Evolutionary conservation across 1,140 invertebrate species (phyloP).

Genomic region (Pseudoatta argentina): DNA sequence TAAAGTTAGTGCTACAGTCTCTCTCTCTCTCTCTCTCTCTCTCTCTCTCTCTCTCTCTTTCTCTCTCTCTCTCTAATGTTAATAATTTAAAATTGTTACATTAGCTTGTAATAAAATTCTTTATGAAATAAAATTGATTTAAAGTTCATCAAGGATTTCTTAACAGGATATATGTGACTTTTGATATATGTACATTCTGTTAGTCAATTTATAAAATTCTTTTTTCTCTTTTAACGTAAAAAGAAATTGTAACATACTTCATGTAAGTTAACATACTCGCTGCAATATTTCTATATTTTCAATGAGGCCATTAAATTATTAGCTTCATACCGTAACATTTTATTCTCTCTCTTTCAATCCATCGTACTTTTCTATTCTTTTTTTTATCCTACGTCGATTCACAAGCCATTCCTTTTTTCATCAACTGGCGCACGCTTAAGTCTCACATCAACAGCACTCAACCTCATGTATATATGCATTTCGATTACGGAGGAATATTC

Average conservation of each 20-base stretch:
- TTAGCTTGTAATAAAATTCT: background rate
- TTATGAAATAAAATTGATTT: background rate
- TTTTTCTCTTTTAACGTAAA: background rate
- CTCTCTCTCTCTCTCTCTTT: no score
- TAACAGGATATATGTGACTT: background rate
- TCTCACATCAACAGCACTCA: conserved; percentile 75
- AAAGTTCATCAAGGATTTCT: background rate
- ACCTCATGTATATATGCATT: conserved; percentile 79
- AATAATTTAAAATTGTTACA: background rate
- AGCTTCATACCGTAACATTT: conserved; percentile 16
- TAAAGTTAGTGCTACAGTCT: background rate
- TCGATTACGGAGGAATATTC: conserved; percentile 77
- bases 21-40: no score
- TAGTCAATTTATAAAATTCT: conserved; percentile 5
- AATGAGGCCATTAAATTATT: conserved; percentile 28
- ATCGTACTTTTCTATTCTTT: background rate
- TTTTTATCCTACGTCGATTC: conserved; percentile 13
- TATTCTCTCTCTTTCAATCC: background rate
- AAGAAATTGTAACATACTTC: background rate
- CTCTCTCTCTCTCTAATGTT: background rate
- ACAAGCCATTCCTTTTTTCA: conserved; percentile 58
- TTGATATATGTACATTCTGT: background rate
- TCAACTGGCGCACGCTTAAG: conserved; percentile 57
- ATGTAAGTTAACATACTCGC: conserved; percentile 12
- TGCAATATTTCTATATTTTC: conserved; percentile 22